These are phyloP conservation scores for Antennarius maculatus DNA, from an alignment of 2,797 vertebrate species.

Conservation along the genomic window DNA sequence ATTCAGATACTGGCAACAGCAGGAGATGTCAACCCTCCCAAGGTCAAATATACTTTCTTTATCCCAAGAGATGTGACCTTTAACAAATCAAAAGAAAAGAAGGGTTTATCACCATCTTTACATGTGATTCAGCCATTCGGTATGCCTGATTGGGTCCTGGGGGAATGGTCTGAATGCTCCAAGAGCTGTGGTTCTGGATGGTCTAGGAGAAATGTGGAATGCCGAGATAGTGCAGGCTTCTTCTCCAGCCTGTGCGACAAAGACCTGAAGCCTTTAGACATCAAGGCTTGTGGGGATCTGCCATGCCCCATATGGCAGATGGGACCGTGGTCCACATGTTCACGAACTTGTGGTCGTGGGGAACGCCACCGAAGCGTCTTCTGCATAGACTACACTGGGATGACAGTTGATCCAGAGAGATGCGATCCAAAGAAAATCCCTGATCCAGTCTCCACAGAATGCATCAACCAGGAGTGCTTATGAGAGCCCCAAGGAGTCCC, in stretches of 20 bases:
- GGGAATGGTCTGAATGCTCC: constrained; percentile 94
- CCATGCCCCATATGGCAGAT: constrained; percentile 91
- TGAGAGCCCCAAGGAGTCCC: constrained; percentile 32
- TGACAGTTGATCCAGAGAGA: constrained; percentile 79
- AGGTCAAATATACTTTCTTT: constrained; percentile 94
- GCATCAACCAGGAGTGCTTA: constrained; percentile 84
- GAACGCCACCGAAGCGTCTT: constrained; percentile 80
- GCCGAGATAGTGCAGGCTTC: constrained; percentile 83
- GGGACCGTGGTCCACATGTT: constrained; percentile 88
- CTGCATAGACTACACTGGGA: constrained; percentile 85
- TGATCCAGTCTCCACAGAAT: constrained; percentile 64
- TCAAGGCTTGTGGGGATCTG: constrained; percentile 87
- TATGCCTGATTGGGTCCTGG: constrained; percentile 87
- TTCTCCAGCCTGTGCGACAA: constrained; percentile 82
- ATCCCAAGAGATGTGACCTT: constrained; percentile 88
- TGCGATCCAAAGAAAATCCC: constrained; percentile 81
- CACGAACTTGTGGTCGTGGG: constrained; percentile 85
- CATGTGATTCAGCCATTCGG: constrained; percentile 85
- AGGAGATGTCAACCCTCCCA: constrained; percentile 85
- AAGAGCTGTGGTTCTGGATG: constrained; percentile 92
- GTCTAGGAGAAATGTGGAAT: constrained; percentile 91
- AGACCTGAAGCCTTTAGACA: constrained; percentile 87
- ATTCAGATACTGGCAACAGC: constrained; percentile 89
- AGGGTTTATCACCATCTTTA: constrained; percentile 66
- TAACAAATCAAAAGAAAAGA: constrained; percentile 82